Evolutionary conservation across 2,888 invertebrate species (phyloP), one percentile per base, ranked within the genome.

Genomic region (Parnassius glacialis): DNA sequence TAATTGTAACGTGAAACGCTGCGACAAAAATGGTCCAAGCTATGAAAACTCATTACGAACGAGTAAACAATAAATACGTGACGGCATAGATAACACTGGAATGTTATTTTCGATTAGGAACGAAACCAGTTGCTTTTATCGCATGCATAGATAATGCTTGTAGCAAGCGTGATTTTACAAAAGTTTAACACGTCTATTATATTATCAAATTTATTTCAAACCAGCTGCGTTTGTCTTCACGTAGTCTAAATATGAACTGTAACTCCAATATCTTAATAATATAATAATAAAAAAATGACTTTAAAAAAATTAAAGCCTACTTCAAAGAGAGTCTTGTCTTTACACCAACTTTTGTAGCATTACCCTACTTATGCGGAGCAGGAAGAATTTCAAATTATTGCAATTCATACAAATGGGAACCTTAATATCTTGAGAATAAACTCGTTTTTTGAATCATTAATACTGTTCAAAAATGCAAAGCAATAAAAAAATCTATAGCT

Each of bases 101-200:
- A 90, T 89, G 85, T 81, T 80, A 85, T 85, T 85, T 87, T 82
- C 80, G 87, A 88, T 90, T 86, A 87, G 80, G 82, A 88, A 86
- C 80, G 82, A 85, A 85, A 85, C 78, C 86, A 84, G 74, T 48
- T 13, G 13, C 74, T 76, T 80, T 87, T 85, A 88, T 87, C 86
- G 76, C 47, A 81, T 81, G 77, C 74, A 81, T 73, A 86, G 86
- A 88, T 87, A 86, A 82, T 7, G 12, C 50, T 25, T 45, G 43
- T 52, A 45, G 5, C 41, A 10, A 52, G 41, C 52, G 11, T 16
- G 16, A 42, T 41, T 41, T 42, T 42, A 52, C 42, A 42, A 52
- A 13, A 1, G 3, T 42, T 52, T 52, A 10, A 52, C 42, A 42
- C 34, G 34, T 52, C 9, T 9, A 41, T 52, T 52, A 12, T 13